Base-by-base conservation (phyloP, 2,113 vertebrate genomes). In the Prionailurus viverrinus region DNA sequence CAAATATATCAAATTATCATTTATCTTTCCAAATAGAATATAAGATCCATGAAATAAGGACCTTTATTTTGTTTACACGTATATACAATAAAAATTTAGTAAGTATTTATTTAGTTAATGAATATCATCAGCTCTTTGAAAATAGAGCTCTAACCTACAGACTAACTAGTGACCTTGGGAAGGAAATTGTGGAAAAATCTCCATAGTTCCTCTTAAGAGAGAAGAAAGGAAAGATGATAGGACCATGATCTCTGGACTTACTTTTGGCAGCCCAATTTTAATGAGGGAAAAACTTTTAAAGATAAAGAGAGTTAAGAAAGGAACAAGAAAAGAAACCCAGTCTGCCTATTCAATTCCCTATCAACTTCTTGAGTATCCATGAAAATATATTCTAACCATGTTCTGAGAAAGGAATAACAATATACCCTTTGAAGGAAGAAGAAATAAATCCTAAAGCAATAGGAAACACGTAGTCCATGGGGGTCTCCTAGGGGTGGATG, bases 251-350 rank as follows among this genome's bases (percentile, higher is more conserved):
- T 74, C 39, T 82, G 61, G 41, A 80, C 41, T 94, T 74, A 93
- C 14, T 85, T 45, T 85, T 82, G 41, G 78, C 5, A 88, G 39
- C 6, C 55, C 25, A 80, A 66, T 79, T 90, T 97, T 95, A 94
- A 80, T 39, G 21, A 95, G 65, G 33, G 41, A 5, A 96, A 97
- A 89, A 55, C 21, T 80, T 96, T 93, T 73, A 91, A 36, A 86
- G 27, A 53, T 65, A 3, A 65, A 81, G 2, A 31, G 16, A 74
- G 29, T 94, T 82, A 61, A 51, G 61, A 96, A 19, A 91, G 18
- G 31, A 14, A 45, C 14, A 74, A 84, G n/a, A 58, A 96, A 95
- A 93, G 51, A 97, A 89, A 81, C 4, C 4, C 14, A 65, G 13
- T 18, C 41, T 69, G 27, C 36, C 58, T 83, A 73, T 3, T 63